Percentiles rank a stretch among this genome's conserved stretches.
These are phyloP conservation scores for Hoplostethus mediterraneus DNA, from an alignment of 2,797 vertebrate genomes.

Conservation along the genomic window DNA sequence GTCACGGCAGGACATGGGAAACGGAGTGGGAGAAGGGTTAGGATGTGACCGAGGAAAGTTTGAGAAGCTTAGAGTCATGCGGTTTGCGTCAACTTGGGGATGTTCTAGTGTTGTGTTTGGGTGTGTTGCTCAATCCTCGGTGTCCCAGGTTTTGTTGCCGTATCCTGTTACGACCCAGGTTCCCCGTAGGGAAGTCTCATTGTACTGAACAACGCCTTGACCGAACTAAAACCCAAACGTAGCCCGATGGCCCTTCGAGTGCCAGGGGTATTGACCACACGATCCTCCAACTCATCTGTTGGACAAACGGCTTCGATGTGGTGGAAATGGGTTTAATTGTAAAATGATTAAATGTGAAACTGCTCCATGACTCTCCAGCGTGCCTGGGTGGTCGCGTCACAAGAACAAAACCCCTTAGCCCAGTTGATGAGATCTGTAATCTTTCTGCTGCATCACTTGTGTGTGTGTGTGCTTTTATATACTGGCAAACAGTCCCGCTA, in stretches of 20 bases:
- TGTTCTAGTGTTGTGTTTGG: constrained; percentile 23
- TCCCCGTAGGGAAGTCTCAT: too few species aligned
- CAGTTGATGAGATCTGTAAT: constrained; percentile 40
- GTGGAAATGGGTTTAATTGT: not conserved
- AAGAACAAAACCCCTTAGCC: constrained; percentile 12
- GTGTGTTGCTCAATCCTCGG: constrained; percentile 25
- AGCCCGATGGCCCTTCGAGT: not conserved
- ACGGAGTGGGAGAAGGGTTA: constrained; percentile 32
- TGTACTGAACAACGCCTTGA: not conserved
- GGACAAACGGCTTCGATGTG: not conserved
- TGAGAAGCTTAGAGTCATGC: constrained; percentile 47
- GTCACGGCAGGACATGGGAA: constrained; percentile 53
- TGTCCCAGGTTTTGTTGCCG: too few species aligned
- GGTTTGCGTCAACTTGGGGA: constrained; percentile 34
- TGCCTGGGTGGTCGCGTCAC: not conserved
- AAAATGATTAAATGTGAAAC: not conserved
- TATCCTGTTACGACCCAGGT: too few species aligned
- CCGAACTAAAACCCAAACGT: not conserved
- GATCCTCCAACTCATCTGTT: not conserved
- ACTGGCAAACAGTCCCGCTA: constrained; percentile 18
- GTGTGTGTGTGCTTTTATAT: constrained; percentile 17
- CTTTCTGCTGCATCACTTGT: constrained; percentile 25
- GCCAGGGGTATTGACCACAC: too few species aligned
- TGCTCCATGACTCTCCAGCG: not conserved
- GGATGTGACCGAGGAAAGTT: constrained; percentile 47